A percentile compares a stretch with the other conserved stretches of the same genome.
Evolutionary conservation across 2,888 invertebrate genomes (phyloP).

Genomic region (Athalia circularis): DNA sequence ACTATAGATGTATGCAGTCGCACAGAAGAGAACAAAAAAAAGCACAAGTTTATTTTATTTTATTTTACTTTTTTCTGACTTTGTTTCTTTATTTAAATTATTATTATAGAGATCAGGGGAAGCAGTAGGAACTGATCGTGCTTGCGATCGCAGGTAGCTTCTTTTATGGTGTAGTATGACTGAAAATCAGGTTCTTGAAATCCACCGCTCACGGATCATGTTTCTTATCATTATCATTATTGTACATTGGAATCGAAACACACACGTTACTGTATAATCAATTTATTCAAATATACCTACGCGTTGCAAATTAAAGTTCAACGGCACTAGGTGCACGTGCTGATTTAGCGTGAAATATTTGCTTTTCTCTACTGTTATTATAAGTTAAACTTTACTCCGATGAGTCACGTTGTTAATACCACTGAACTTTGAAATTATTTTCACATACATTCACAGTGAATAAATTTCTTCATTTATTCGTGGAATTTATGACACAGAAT

Average conservation of each 20-base stretch:
- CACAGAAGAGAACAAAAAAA: neutral
- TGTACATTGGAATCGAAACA: neutral
- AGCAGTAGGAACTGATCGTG: too few species aligned
- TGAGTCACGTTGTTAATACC: neutral
- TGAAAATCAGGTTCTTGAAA: constrained; percentile 32
- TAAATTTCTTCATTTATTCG: neutral
- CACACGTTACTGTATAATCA: constrained; percentile 2
- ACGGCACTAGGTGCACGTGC: too few species aligned
- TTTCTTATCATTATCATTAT: neutral
- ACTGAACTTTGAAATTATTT: neutral
- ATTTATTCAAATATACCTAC: neutral
- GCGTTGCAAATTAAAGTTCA: neutral
- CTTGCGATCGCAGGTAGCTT: neutral
- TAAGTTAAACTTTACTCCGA: neutral
- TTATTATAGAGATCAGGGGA: too few species aligned
- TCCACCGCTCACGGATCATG: constrained; percentile 9
- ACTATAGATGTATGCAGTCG: neutral
- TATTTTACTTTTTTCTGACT: neutral
- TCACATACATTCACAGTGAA: neutral
- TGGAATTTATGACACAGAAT: too few species aligned
- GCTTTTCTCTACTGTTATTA: too few species aligned
- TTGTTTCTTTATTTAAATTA: neutral
- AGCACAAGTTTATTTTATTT: constrained; percentile 1
- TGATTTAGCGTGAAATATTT: too few species aligned
- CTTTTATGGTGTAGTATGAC: neutral